Percentiles rank a stretch among this genome's conserved stretches.
These are phyloP conservation scores for Chiloscyllium plagiosum DNA, from an alignment of 2,113 vertebrate genomes.

Conservation along the genomic window DNA sequence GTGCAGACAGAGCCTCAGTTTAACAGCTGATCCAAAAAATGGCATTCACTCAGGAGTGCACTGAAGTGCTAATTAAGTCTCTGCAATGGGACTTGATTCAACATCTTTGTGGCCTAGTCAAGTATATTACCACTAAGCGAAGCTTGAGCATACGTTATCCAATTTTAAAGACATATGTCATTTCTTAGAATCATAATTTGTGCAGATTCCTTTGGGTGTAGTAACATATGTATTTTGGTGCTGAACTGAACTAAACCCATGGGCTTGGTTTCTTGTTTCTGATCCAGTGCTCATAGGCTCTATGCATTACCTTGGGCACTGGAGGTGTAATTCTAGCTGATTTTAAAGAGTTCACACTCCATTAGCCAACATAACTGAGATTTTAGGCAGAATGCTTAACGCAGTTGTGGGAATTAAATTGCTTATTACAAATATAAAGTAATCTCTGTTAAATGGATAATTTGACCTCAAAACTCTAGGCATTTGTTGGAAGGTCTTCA, in stretches of 20 bases:
- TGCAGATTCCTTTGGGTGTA: not conserved
- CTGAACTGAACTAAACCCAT: not conserved
- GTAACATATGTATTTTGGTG: not conserved
- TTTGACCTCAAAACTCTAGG: not conserved
- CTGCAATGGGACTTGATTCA: not conserved
- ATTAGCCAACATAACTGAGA: not conserved
- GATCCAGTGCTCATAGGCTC: not conserved
- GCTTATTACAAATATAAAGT: not conserved
- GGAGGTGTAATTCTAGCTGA: not conserved
- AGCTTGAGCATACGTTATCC: not conserved
- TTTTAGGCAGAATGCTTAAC: not conserved
- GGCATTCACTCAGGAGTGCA: not conserved
- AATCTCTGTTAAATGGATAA: not conserved
- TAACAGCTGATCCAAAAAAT: not conserved
- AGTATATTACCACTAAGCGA: not conserved
- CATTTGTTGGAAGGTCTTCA: not conserved
- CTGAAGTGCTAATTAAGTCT: not conserved
- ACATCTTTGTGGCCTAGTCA: not conserved
- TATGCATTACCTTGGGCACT: not conserved
- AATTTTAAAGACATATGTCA: not conserved
- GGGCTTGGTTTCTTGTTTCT: not conserved
- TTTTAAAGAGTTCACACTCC: conserved; percentile 4
- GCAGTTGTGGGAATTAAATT: not conserved
- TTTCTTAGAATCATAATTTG: not conserved
- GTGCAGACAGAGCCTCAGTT: not conserved